Percentiles rank a stretch among this genome's conserved stretches.
These are phyloP conservation scores for Callopanchax toddi DNA, from an alignment of 2,113 vertebrate species.

Conservation along the genomic window DNA sequence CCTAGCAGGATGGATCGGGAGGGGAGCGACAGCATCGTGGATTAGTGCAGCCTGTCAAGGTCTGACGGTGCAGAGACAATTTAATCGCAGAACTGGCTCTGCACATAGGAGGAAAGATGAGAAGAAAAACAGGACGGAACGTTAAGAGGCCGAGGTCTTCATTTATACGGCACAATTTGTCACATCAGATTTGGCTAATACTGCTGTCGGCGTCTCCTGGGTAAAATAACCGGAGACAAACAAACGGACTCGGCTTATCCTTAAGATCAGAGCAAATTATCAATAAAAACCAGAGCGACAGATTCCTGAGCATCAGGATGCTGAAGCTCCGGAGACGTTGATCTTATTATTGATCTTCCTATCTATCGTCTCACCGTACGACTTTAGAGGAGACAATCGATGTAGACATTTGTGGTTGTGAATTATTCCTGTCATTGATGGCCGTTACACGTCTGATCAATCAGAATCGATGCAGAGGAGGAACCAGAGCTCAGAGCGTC, in stretches of 20 bases:
- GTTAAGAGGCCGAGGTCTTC: slow-evolving; percentile 66
- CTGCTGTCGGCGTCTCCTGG: slow-evolving; percentile 50
- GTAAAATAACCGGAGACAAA: slow-evolving; percentile 34
- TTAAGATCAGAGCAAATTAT: slow-evolving; percentile 30
- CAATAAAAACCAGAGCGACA: background rate
- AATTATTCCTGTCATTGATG: slow-evolving; percentile 57
- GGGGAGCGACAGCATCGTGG: slow-evolving; percentile 62
- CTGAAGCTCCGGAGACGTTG: background rate
- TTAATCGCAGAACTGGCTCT: slow-evolving; percentile 74
- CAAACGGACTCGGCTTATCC: slow-evolving; percentile 35
- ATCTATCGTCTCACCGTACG: too few relatives aligned
- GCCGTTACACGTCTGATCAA: slow-evolving; percentile 41
- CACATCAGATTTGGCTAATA: slow-evolving; percentile 72
- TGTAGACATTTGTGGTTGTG: slow-evolving; percentile 42
- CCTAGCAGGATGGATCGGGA: slow-evolving; percentile 62
- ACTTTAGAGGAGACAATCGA: slow-evolving; percentile 43
- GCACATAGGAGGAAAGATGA: slow-evolving; percentile 25
- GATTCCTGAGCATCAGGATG: background rate
- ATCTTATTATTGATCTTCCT: too few relatives aligned
- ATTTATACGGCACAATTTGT: slow-evolving; percentile 78
- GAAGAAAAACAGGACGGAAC: slow-evolving; percentile 42
- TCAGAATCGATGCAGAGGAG: slow-evolving; percentile 19
- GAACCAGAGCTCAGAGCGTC: slow-evolving; percentile 15
- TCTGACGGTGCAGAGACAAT: slow-evolving; percentile 76
- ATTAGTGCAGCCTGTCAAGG: slow-evolving; percentile 77